Evolutionary conservation across 1,140 invertebrate genomes (phyloP), one percentile per base, ranked within the genome.

Genomic region (Tenebrio molitor): DNA sequence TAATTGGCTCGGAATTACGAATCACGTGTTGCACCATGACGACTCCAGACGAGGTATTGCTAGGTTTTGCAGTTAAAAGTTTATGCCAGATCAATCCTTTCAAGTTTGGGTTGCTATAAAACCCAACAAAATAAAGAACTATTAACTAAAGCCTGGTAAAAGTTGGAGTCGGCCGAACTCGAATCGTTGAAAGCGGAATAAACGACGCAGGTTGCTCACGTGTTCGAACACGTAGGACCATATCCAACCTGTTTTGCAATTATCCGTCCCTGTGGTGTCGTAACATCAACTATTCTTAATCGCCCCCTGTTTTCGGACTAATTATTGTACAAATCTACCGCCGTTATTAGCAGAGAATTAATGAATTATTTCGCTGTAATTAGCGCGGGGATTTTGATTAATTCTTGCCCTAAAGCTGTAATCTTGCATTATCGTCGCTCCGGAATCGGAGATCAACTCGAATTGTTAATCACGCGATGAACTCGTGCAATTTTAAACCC

Each of bases 111-210:
- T 67, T 70, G 65, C 67, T 71, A 64, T 74, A 76, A 74, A 76
- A 71, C 72, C 69, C 42, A 74, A 76, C 70, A 50, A 76, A 74
- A 76, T 76, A 76, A 76, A 69, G 75, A 72, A 76, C 73, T 74
- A 71, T 76, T 74, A 74, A 73, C 70, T 71, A 74, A 73, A 74
- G 75, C 72, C 69, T 44, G 42, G 33, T 50, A 74, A 76, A 76
- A 76, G 72, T 76, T 76, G 25, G 34, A 71, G 36, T 67, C 67
- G 46, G 29, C 71, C 33, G 46, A 74, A 71, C 69, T 76, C 44
- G 63, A 71, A 50, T 66, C 64, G 75, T 74, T 71, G 64, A 68
- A 50, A 44, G 65, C 69, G 66, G 39, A 68, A 66, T 44, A 66
- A 44, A 73, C 65, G 73, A 70, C 42, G 62, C 25, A 69, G 46